These are phyloP conservation scores for Sebastes vulpes DNA, from an alignment of 2,797 vertebrate genomes.

Conservation along the genomic window DNA sequence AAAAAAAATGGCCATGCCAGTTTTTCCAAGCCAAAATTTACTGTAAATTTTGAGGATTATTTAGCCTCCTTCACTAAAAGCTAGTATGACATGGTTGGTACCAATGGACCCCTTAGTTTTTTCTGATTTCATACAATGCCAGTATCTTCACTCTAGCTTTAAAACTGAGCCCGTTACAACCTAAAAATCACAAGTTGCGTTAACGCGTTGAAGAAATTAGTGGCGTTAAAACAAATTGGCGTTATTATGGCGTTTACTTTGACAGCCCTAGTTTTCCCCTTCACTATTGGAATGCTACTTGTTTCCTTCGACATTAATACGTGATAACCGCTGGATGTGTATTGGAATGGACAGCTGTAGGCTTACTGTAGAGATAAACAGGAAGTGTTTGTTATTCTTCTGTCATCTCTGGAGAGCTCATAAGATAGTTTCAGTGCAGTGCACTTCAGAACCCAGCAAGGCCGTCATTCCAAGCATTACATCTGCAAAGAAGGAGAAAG, in stretches of 20 bases:
- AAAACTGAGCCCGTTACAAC: too few species aligned
- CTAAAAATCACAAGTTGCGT: too few species aligned
- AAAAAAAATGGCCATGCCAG: too few species aligned
- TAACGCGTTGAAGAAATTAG: too few species aligned
- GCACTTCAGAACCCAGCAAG: conserved; percentile 34
- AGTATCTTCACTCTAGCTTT: too few species aligned
- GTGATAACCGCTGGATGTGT: conserved; percentile 14
- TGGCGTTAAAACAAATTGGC: not conserved
- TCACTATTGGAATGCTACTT: not conserved
- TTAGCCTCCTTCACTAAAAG: too few species aligned
- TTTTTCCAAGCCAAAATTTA: too few species aligned
- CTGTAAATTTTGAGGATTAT: too few species aligned
- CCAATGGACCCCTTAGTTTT: too few species aligned
- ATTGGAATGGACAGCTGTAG: conserved; percentile 6
- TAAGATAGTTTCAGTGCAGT: conserved; percentile 34
- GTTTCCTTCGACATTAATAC: not conserved
- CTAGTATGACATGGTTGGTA: too few species aligned
- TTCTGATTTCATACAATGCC: too few species aligned
- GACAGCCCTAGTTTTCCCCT: not conserved
- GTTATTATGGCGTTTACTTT: not conserved
- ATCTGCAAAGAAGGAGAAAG: conserved; percentile 6
- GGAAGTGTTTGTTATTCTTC: conserved; percentile 79
- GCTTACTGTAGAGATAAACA: conserved; percentile 75
- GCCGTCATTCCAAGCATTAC: conserved; percentile 25
- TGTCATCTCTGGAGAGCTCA: conserved; percentile 51